Evolutionary conservation across 2,113 vertebrate species (phyloP).

Genomic region (Chrysemys picta): DNA sequence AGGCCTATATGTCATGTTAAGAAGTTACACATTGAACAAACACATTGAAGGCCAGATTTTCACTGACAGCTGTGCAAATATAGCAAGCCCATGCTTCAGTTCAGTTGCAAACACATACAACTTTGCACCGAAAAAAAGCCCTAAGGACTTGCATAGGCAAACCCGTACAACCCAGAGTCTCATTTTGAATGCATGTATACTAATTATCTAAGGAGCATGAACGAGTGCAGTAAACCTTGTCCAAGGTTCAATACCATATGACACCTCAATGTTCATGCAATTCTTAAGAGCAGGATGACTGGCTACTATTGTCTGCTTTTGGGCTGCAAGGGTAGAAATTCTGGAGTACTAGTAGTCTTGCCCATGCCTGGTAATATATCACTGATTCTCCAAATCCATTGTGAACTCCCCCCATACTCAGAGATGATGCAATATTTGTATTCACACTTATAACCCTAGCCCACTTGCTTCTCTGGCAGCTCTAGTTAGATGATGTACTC

Average conservation of each 20-base stretch:
- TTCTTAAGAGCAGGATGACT: slow-evolving; percentile 25
- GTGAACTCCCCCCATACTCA: no score
- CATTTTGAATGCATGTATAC: neutral
- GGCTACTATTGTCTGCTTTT: neutral
- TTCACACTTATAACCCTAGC: no score
- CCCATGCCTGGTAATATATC: neutral
- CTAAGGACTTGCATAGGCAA: neutral
- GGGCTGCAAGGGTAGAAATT: neutral
- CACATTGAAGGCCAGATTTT: neutral
- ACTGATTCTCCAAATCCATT: neutral
- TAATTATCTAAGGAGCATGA: neutral
- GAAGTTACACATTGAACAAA: neutral
- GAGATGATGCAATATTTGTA: no score
- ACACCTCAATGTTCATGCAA: neutral
- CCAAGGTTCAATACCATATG: neutral
- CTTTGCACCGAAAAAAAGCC: neutral
- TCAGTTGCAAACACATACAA: neutral
- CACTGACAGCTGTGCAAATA: neutral
- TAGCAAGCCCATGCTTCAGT: neutral
- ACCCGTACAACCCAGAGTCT: neutral
- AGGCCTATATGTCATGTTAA: neutral
- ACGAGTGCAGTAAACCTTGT: neutral
- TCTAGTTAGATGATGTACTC: neutral
- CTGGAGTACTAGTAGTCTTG: neutral
- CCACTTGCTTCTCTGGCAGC: neutral